Percentiles rank a stretch among this genome's conserved stretches.
phyloP scores from a whole-genome alignment of 2,797 vertebrate genomes.

The Cyprinella venusta region DNA sequence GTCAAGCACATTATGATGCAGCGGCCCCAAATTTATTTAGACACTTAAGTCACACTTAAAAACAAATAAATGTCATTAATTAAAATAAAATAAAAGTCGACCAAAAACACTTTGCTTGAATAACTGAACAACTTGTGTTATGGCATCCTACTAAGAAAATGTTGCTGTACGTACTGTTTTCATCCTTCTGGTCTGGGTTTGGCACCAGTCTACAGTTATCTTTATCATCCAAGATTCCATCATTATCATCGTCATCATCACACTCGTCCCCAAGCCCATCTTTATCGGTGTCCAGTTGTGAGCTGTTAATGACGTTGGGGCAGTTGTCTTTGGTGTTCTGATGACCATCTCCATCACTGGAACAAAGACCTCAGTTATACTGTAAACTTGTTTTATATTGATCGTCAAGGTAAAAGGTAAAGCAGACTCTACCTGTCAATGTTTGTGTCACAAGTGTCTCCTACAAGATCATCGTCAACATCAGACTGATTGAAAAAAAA shows the following conservation, averaged over 20 bases:
- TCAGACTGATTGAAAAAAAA: slow-evolving; percentile 83
- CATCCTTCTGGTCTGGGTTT: slow-evolving; percentile 89
- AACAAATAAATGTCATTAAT: neutral
- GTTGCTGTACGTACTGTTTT: slow-evolving; percentile 77
- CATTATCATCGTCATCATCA: slow-evolving; percentile 94
- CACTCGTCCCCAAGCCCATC: slow-evolving; percentile 95
- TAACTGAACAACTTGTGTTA: neutral
- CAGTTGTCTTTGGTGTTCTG: slow-evolving; percentile 98
- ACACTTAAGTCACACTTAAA: neutral
- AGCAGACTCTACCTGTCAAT: slow-evolving; percentile 69
- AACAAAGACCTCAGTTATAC: neutral
- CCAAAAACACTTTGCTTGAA: neutral
- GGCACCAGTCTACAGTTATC: slow-evolving; percentile 95
- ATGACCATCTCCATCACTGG: slow-evolving; percentile 95
- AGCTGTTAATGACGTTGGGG: slow-evolving; percentile 92
- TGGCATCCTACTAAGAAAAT: neutral
- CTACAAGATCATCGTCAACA: slow-evolving; percentile 92
- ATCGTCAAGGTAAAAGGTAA: neutral
- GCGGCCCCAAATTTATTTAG: neutral
- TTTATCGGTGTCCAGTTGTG: slow-evolving; percentile 96
- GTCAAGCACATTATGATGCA: neutral
- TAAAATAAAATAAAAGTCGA: neutral
- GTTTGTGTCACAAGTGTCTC: slow-evolving; percentile 97
- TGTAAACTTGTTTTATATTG: slow-evolving; percentile 4
- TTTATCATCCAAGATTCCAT: slow-evolving; percentile 87